Conservation (phyloP, 2,888 invertebrate species). For the Thymelicus acteon region DNA sequence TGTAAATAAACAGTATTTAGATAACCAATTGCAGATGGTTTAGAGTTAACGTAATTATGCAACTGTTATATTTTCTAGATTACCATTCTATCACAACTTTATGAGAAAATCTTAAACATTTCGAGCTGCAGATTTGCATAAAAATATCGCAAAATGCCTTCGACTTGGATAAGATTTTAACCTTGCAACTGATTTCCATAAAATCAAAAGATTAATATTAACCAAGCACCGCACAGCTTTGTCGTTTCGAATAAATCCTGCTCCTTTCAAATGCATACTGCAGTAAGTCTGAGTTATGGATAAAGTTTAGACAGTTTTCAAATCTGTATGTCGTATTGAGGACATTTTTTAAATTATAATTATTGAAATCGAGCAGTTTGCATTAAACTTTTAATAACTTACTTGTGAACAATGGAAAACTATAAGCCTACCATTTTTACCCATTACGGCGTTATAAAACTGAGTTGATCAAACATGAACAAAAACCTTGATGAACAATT, state of each 20-base stretch:
- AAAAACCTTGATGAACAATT: too few relatives aligned
- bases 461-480: too few relatives aligned
- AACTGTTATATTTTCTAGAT: background rate
- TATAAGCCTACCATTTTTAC: too few relatives aligned
- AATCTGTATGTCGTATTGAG: too few relatives aligned
- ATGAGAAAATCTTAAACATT: conserved; percentile 21
- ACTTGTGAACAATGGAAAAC: too few relatives aligned
- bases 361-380: too few relatives aligned
- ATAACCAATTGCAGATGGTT: background rate
- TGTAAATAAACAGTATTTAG: too few relatives aligned
- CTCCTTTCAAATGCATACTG: conserved; percentile 2
- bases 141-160: conserved; percentile 24
- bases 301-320: background rate
- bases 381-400: too few relatives aligned
- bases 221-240: background rate
- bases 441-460: too few relatives aligned
- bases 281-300: background rate
- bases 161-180: conserved; percentile 17
- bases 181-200: conserved; percentile 31
- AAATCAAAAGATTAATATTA: conserved; percentile 25
- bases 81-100: background rate
- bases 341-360: too few relatives aligned
- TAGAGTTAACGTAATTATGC: background rate
- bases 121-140: conserved; percentile 13
- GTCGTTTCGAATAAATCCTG: background rate